phyloP scores from a whole-genome alignment of 1,140 invertebrate species.

The Chrysomallon squamiferum region DNA sequence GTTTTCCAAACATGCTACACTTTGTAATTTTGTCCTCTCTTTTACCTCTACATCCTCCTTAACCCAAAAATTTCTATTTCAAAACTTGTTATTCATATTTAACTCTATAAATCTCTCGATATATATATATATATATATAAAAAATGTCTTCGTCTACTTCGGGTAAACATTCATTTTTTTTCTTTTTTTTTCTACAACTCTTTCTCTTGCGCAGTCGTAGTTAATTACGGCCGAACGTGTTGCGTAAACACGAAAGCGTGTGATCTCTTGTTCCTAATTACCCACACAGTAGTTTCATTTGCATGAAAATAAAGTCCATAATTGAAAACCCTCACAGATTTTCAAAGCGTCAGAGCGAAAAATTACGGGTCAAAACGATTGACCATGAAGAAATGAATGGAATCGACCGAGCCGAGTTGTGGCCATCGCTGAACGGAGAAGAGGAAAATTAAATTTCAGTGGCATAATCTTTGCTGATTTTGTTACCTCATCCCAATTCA shows the following conservation, averaged over 20 bases:
- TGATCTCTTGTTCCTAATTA: background rate
- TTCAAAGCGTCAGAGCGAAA: conserved; percentile 3
- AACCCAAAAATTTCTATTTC: too few relatives aligned
- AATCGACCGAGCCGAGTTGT: background rate
- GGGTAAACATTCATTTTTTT: too few relatives aligned
- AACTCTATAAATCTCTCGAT: too few relatives aligned
- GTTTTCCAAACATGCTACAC: too few relatives aligned
- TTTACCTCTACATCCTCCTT: too few relatives aligned
- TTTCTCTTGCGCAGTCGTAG: too few relatives aligned
- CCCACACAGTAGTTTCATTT: background rate
- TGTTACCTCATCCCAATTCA: background rate
- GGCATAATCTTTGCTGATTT: background rate
- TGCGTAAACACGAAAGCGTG: background rate
- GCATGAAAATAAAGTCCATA: conserved; percentile 6
- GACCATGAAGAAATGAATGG: background rate
- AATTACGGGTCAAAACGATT: conserved; percentile 5
- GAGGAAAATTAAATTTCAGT: background rate
- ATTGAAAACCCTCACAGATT: conserved; percentile 6
- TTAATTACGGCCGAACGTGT: background rate
- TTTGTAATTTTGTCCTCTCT: too few relatives aligned
- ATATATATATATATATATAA: too few relatives aligned
- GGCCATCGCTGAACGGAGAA: background rate
- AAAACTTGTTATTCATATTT: too few relatives aligned
- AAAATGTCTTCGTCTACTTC: too few relatives aligned
- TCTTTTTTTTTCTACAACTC: too few relatives aligned